A percentile compares a stretch with the other conserved stretches of the same genome.
These are phyloP conservation scores for Dromius quadrimaculatus DNA, from an alignment of 2,888 invertebrate genomes.

Conservation along the genomic window DNA sequence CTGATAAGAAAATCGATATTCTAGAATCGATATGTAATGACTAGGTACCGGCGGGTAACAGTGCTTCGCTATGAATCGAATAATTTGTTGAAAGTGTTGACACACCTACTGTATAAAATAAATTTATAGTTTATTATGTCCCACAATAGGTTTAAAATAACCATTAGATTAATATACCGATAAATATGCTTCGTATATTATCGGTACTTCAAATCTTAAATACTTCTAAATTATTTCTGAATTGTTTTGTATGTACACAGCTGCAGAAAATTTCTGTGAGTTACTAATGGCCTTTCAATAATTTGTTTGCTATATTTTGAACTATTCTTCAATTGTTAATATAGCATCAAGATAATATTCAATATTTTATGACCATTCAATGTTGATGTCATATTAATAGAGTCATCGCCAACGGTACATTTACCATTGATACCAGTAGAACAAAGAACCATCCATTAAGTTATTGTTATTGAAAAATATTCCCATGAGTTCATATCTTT, in stretches of 20 bases:
- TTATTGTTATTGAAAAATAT: too few species aligned
- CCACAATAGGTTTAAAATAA: constrained; percentile 6
- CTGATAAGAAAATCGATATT: constrained; percentile 23
- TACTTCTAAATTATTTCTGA: constrained; percentile 20
- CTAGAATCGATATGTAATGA: constrained; percentile 28
- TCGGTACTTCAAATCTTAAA: neutral
- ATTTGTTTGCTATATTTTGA: too few species aligned
- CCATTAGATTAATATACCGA: constrained; percentile 29
- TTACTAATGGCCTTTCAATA: too few species aligned
- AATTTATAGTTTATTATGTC: constrained; percentile 28
- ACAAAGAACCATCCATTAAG: too few species aligned
- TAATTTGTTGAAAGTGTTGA: constrained; percentile 33
- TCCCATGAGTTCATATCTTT: too few species aligned
- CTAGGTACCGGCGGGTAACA: constrained; percentile 6
- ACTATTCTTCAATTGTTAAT: too few species aligned
- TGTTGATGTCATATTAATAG: too few species aligned
- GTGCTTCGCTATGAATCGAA: constrained; percentile 24
- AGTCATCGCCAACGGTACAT: too few species aligned
- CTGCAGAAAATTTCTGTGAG: neutral
- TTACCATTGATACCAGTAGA: too few species aligned
- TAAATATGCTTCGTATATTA: constrained; percentile 8
- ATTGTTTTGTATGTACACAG: neutral
- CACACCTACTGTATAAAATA: constrained; percentile 3
- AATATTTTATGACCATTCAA: too few species aligned
- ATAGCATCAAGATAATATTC: too few species aligned